Evolutionary conservation across 2,113 vertebrate genomes (phyloP).

Genomic region (Colius striatus): DNA sequence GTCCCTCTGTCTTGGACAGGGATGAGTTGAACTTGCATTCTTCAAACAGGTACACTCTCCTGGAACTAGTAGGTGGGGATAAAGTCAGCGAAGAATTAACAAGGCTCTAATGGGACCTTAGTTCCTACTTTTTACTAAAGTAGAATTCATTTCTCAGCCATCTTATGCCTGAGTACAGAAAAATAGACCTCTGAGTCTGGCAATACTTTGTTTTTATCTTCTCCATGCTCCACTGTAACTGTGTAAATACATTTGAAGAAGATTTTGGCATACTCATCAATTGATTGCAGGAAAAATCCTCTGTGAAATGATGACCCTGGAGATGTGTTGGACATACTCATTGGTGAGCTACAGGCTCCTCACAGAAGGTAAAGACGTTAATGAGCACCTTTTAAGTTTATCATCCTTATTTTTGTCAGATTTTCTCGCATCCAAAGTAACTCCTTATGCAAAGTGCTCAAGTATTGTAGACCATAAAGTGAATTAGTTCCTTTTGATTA

Average conservation of each 20-base stretch:
- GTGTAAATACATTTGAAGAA: neutral
- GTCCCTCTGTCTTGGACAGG: neutral
- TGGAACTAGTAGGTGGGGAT: neutral
- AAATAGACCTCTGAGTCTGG: neutral
- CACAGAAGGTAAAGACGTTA: neutral
- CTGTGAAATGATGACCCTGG: neutral
- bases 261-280: neutral
- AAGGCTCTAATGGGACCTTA: neutral
- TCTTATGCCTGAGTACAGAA: neutral
- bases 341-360: neutral
- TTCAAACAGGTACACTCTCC: neutral
- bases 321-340: fast-evolving
- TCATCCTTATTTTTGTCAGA: neutral
- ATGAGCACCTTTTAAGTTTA: neutral
- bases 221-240: fast-evolving
- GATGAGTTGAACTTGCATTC: neutral
- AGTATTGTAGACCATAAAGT: neutral
- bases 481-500: slow-evolving; percentile 10
- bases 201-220: neutral
- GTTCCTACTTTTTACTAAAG: neutral
- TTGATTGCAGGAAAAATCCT: neutral
- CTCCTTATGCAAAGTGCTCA: neutral
- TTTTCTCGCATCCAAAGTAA: neutral
- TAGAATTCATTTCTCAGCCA: neutral
- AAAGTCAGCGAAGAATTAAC: neutral